Evolutionary conservation across 1,140 invertebrate genomes (phyloP).

Genomic region (Babylonia areolata): DNA sequence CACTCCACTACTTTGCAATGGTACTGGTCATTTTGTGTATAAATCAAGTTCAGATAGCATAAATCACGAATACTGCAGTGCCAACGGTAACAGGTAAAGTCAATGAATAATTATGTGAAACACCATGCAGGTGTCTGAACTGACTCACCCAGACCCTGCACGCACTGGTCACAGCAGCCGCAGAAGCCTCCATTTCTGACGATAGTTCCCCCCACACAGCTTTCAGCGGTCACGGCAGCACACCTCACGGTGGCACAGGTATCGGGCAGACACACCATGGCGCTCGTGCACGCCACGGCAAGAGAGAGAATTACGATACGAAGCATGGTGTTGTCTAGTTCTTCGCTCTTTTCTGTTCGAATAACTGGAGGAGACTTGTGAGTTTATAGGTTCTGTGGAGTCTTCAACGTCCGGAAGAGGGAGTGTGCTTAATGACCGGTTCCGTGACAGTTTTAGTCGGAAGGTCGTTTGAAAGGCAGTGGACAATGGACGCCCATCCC

Average conservation of each 20-base stretch:
- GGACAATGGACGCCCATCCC: no score
- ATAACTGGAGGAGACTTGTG: not conserved
- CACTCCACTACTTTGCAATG: not conserved
- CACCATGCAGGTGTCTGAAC: not conserved
- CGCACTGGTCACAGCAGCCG: slow-evolving; percentile 53
- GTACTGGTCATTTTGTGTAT: not conserved
- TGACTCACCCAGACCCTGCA: slow-evolving; percentile 47
- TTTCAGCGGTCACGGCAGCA: slow-evolving; percentile 41
- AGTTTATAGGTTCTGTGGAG: not conserved
- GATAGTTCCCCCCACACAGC: slow-evolving; percentile 47
- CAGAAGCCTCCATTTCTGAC: slow-evolving; percentile 47
- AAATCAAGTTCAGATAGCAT: no score
- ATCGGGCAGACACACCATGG: slow-evolving; percentile 43
- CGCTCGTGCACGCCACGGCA: not conserved
- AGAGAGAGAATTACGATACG: not conserved
- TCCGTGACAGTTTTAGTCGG: no score
- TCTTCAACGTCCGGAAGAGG: not conserved
- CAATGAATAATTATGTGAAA: not conserved
- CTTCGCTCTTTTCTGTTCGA: not conserved
- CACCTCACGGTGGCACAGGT: slow-evolving; percentile 38
- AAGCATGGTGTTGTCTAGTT: not conserved
- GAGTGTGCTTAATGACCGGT: not conserved
- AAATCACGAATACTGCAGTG: not conserved
- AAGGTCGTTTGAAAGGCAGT: no score
- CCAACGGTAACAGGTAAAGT: no score